Evolutionary conservation across 2,113 vertebrate species (phyloP), one percentile per base, ranked within the genome.

Genomic region (Orycteropus afer): DNA sequence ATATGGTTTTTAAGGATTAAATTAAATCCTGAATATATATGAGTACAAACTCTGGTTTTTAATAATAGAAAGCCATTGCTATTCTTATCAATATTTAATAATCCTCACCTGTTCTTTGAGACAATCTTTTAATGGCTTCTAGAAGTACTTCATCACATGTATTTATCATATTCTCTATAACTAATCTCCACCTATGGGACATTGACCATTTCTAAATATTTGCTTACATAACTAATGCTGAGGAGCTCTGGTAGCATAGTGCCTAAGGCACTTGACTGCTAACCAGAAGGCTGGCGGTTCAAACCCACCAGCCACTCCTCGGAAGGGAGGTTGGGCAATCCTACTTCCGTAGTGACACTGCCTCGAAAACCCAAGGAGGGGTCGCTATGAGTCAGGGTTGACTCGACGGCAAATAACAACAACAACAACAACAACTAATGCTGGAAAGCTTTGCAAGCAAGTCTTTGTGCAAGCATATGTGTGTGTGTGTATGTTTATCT

Each of bases 1-100:
- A 67, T 18, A 42, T 47, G n/a, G 34, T 82, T 86, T 22, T 90
- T 92, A 85, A 90, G 81, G 89, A 77, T 89, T 88, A 80, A 90
- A 78, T 85, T 90, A 78, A 49, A 74, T 85, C 74, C 29, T 90
- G 73, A 92, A 86, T 76, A 88, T 81, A 8, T 47, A 34, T 45
- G 90, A 90, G 40, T 34, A 55, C 7, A 40, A 2, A 51, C 40
- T n/a, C 76, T 82, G 20, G 8, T 65, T 74, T 25, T 93, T 47
- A 91, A 45, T 73, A 84, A 86, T 61, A 86, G 71, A 77, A 83
- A 90, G 17, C n/a, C 57, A 32, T 77, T 67, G 9, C 65, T 42
- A 40, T 80, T 59, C n/a, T 32, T 84, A 77, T 47, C n/a, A 77
- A 69, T 81, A 65, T 86, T 93, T 83, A 59, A 40, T 55, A 82